Evolutionary conservation across 2,888 invertebrate species (phyloP), one percentile per base, ranked within the genome.

Genomic region (Pollenia griseotomentosa): DNA sequence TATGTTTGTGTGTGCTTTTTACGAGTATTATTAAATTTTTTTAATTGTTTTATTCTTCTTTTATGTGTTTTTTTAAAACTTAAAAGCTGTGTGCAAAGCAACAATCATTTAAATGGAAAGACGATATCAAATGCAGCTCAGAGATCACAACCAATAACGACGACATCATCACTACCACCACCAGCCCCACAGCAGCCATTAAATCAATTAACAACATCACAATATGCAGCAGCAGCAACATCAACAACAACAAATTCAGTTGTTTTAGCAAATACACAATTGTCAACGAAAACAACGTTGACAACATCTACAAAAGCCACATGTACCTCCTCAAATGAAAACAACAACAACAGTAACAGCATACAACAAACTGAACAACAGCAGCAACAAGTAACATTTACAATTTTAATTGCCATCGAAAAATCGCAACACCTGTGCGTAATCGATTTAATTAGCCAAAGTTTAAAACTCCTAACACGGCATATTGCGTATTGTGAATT

Each of bases 371-470:
- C 73, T 65, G 79, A 83, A 55, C 51, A 66, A 11, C 81, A 82
- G 61, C 90, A 77, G 7, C 90, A 87, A 55, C 89, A 88, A 83
- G 63, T 80, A 88, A 91, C 92, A 90, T 93, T 93, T 90, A 93
- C 93, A 90, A 93, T 93, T 91, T 92, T 93, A 91, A 91, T 93
- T 91, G 93, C 92, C 90, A 91, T 93, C 90, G 92, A 92, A 90
- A 92, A 92, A 89, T 92, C 91, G 90, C 91, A 91, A 90, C 93
- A 93, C 91, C 92, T 93, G 92, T 92, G 91, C 91, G 92, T 92
- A 90, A 91, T 94, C 91, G 93, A 94, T 91, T 92, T 94, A 92
- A 92, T 94, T 92, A 93, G 92, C 92, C 94, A 93, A 91, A 93
- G 93, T 90, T 90, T 94, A 88, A 92, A 92, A 89, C 91, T 94